A percentile compares a stretch with the other conserved stretches of the same genome.
Evolutionary conservation across 2,888 invertebrate genomes (phyloP).

Genomic region (Trissolcus japonicus): DNA sequence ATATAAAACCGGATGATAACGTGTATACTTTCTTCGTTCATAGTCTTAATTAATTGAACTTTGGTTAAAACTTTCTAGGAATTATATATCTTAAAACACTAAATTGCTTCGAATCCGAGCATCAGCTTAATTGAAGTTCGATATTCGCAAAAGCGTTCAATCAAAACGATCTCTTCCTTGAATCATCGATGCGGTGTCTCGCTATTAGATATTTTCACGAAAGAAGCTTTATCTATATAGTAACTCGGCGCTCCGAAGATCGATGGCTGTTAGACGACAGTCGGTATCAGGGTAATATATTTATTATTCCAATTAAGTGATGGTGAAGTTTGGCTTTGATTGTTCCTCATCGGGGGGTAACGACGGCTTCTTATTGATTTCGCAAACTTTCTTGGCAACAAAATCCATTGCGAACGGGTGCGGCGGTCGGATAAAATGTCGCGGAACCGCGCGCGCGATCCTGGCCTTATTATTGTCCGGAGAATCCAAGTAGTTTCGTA

Average conservation of each 20-base stretch:
- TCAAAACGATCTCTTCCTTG: slow-evolving; percentile 25
- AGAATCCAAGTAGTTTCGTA: slow-evolving; percentile 43
- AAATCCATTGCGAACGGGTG: slow-evolving; percentile 21
- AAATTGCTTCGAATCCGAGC: not conserved
- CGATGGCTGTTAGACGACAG: slow-evolving; percentile 30
- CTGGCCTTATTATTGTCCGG: slow-evolving; percentile 29
- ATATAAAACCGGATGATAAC: too few species aligned
- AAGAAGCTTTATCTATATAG: not conserved
- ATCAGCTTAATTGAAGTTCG: slow-evolving; percentile 23
- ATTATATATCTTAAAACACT: too few species aligned
- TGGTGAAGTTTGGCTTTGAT: slow-evolving; percentile 42
- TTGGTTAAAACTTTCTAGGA: too few species aligned
- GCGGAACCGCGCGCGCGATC: slow-evolving; percentile 17
- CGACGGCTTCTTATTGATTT: slow-evolving; percentile 40
- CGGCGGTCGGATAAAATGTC: slow-evolving; percentile 9
- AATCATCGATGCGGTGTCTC: slow-evolving; percentile 23
- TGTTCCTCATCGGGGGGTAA: slow-evolving; percentile 37
- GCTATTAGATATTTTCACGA: slow-evolving; percentile 31
- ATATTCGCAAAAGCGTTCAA: slow-evolving; percentile 20
- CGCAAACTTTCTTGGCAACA: slow-evolving; percentile 37
- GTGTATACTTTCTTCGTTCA: too few species aligned
- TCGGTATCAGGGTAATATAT: slow-evolving; percentile 47
- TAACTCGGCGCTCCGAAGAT: slow-evolving; percentile 12
- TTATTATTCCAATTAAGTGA: slow-evolving; percentile 56
- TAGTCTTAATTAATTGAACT: too few species aligned